phyloP scores from a whole-genome alignment of 2,888 invertebrate species.

The Lithophane semibrunnea region DNA sequence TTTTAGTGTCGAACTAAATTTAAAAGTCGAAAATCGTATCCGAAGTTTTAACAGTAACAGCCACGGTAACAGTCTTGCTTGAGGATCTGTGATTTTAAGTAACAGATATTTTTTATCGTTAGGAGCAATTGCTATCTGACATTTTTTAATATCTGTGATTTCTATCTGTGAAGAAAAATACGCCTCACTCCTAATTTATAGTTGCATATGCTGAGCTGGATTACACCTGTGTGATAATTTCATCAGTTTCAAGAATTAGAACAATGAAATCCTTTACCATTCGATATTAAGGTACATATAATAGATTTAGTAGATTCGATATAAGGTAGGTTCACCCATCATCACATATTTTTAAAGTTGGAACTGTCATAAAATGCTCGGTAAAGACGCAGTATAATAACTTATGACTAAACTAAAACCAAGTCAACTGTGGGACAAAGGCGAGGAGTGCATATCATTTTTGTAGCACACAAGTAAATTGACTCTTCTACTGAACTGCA shows the following conservation, averaged over 20 bases:
- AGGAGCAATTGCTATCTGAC: no score
- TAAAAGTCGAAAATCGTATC: no score
- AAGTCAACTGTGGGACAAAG: constrained; percentile 48
- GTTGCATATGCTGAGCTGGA: not conserved
- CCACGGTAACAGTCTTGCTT: no score
- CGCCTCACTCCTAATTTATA: no score
- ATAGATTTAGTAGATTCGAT: no score
- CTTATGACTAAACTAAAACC: constrained; percentile 42
- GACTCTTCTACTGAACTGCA: constrained; percentile 19
- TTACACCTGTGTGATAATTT: not conserved
- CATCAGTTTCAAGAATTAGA: not conserved
- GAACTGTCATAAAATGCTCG: constrained; percentile 23
- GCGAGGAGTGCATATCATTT: constrained; percentile 24
- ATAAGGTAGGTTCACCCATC: no score
- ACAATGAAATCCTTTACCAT: not conserved
- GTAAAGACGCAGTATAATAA: constrained; percentile 12
- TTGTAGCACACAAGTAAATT: constrained; percentile 31
- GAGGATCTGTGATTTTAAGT: no score
- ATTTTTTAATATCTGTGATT: no score
- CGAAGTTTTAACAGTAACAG: no score
- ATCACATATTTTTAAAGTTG: constrained; percentile 2
- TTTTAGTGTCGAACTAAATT: no score
- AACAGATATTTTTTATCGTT: no score
- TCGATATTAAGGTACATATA: not conserved
- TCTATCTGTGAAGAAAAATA: no score